Evolutionary conservation across 1,140 invertebrate genomes (phyloP).

Genomic region (Drosophila lacertosa): DNA sequence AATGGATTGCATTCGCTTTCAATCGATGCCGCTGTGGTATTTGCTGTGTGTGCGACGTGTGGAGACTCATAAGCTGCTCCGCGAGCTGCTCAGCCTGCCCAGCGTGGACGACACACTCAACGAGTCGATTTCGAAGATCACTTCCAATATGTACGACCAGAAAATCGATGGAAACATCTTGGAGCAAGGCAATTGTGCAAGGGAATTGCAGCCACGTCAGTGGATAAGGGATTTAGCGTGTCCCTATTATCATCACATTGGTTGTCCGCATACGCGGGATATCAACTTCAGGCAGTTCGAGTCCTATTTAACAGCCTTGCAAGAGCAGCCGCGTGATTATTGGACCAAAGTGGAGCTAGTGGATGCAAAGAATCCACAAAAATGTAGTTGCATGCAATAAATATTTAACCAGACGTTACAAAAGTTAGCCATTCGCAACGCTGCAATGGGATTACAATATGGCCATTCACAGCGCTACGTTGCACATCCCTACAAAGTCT

Average conservation of each 20-base stretch:
- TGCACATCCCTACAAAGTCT: neutral
- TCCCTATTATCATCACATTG: slow-evolving; percentile 42
- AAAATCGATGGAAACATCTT: neutral
- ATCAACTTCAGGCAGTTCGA: slow-evolving; percentile 67
- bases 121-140: slow-evolving; percentile 46
- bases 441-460: neutral
- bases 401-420: neutral
- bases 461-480: slow-evolving; percentile 13
- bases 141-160: slow-evolving; percentile 44
- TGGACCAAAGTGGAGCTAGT: slow-evolving; percentile 44
- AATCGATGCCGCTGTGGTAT: slow-evolving; percentile 58
- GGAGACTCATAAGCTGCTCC: slow-evolving; percentile 33
- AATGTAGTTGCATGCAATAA: slow-evolving; percentile 14
- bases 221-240: slow-evolving; percentile 56
- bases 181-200: neutral
- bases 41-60: slow-evolving; percentile 50
- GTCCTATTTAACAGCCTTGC: slow-evolving; percentile 68
- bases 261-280: slow-evolving; percentile 47
- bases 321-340: slow-evolving; percentile 22
- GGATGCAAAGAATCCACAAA: slow-evolving; percentile 14
- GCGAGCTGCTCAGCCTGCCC: slow-evolving; percentile 14
- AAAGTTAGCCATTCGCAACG: neutral
- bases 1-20: slow-evolving; percentile 49
- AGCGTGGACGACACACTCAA: slow-evolving; percentile 26
- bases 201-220: slow-evolving; percentile 6